Percentiles rank a stretch among this genome's conserved stretches.
phyloP scores from a whole-genome alignment of 92 coral and sea anemone species.

The Siderastrea radians region DNA sequence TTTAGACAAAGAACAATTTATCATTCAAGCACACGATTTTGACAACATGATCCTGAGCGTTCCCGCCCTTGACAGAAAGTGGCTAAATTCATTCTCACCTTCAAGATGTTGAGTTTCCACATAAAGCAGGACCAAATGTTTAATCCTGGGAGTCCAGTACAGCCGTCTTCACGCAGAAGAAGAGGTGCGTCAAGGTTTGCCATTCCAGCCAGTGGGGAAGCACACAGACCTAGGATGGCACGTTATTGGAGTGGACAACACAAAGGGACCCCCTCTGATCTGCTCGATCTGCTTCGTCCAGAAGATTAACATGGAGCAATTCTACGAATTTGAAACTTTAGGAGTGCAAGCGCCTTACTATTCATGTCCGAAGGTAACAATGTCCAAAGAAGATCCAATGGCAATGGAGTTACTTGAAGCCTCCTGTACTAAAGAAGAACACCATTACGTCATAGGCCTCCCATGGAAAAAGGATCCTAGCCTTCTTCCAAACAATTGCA shows the following conservation, averaged over 20 bases:
- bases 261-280: neutral
- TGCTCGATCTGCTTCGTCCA: neutral
- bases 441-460: constrained; percentile 43
- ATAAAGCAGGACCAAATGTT: constrained; percentile 42
- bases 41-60: constrained; percentile 30
- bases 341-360: neutral
- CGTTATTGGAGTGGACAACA: constrained; percentile 3
- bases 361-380: neutral
- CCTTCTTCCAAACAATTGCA: constrained; percentile 50
- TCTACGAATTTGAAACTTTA: neutral
- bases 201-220: constrained; percentile 10
- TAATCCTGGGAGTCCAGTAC: neutral
- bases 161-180: neutral
- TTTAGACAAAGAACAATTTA: constrained; percentile 28
- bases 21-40: constrained; percentile 26
- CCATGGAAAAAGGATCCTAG: constrained; percentile 52
- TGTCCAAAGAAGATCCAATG: constrained; percentile 9
- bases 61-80: constrained; percentile 33
- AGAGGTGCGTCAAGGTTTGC: constrained; percentile 2
- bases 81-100: constrained; percentile 50
- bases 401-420: constrained; percentile 47
- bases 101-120: constrained; percentile 25
- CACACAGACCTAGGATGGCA: constrained; percentile 12
- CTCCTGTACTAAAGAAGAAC: constrained; percentile 4
- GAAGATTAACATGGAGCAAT: neutral